A percentile compares a stretch with the other conserved stretches of the same genome.
Conservation (phyloP, 1,140 invertebrate species). For the Tetranychus urticae region DNA sequence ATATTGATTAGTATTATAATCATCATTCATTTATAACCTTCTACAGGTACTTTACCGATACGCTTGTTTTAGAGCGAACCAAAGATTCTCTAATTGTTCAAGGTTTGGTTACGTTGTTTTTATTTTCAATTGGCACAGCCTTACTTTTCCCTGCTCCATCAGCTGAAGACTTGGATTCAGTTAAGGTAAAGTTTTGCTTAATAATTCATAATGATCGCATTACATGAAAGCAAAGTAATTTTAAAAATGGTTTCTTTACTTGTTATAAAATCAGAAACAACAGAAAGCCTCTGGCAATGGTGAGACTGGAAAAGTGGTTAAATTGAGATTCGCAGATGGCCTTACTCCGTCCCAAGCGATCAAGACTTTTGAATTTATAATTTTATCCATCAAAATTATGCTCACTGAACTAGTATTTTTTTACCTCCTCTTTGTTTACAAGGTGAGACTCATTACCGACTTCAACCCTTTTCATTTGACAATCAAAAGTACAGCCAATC, state of each 20-base stretch:
- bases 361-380: not conserved
- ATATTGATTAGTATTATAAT: not conserved
- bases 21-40: not conserved
- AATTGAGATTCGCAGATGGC: not conserved
- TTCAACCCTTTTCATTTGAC: not conserved
- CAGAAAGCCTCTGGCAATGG: not conserved
- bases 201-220: not conserved
- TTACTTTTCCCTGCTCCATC: slow-evolving; percentile 2
- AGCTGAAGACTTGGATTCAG: not conserved
- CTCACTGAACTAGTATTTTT: slow-evolving; percentile 4
- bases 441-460: not conserved
- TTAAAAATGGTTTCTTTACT: no score
- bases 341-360: not conserved
- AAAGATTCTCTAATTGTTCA: slow-evolving; percentile 2
- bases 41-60: slow-evolving; percentile 1
- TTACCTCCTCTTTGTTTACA: slow-evolving; percentile 7
- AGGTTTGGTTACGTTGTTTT: not conserved
- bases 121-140: slow-evolving; percentile 1
- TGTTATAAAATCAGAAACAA: no score
- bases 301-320: not conserved
- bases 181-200: not conserved
- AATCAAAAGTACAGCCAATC: no score
- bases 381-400: slow-evolving; percentile 5
- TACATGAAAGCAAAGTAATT: no score
- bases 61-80: not conserved